Base-by-base conservation (phyloP, 2,797 vertebrate species). In the Botia kubotai region DNA sequence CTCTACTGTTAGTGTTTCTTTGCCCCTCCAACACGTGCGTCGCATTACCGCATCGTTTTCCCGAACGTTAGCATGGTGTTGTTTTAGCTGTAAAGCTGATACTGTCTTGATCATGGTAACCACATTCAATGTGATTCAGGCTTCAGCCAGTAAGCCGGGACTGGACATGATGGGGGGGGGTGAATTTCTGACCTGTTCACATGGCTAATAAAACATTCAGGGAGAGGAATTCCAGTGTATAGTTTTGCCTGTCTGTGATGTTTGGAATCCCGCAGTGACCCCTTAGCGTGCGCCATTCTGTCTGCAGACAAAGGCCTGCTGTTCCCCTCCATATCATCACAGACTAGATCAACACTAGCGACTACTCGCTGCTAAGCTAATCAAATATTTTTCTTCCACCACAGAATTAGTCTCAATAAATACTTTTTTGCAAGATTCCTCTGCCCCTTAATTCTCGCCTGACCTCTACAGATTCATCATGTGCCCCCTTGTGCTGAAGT, bases 381-480 rank as follows among this genome's bases (percentile, higher is more conserved):
- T 94, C 91, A 95, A 96, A 96, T 95, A 95, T 95, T 95, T 93
- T 94, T 90, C 92, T 96, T 93, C 90, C 94, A 94, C 92, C 74
- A 75, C 80, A 62, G 86, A 93, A 92, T 93, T 94, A 95, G 92
- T 95, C 92, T 93, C 91, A 93, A 94, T 91, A 94, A 95, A 94
- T 94, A 93, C 86, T 85, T 81, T 87, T 89, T 84, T 92, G 87
- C 92, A 90, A 89, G 66, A 63, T 26, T 46, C 84, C 60, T 26
- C 33, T 29, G 2, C 72, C 71, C 19, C 75, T 62, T 14, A 16
- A 14, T 14, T 77, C 23, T 82, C 72, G 39, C 79, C 75, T 87
- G 84, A 65, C 48, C 62, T 81, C 65, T 80, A 70, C 69, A 72
- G 53, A 81, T 72, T 66, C 68, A 72, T 80, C 71, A 72, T 46